Evolutionary conservation across 2,888 invertebrate species (phyloP), one percentile per base, ranked within the genome.

Genomic region (Conops quadrifasciatus): DNA sequence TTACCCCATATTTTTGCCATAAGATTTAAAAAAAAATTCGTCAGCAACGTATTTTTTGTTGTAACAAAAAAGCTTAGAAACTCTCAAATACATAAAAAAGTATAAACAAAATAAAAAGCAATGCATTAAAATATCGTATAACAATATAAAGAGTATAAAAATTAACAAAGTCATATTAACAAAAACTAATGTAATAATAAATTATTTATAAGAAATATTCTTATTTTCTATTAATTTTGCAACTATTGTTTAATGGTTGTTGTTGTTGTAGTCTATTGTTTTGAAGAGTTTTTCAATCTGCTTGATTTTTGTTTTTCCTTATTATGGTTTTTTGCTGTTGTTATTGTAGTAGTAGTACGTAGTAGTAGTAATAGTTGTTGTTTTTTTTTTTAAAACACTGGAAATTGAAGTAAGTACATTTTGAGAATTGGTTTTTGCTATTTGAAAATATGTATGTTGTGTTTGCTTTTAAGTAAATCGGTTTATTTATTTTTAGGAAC

Each of bases 361-460:
- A 36, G 36, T 36, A 36, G 36, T 36, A 36, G 36, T 36, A 36
- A 9, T 36, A 36, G 36, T 36, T 67, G 47, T 73, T 70, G 67
- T 59, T 74, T 66, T 76, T 73, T 53, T 72, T 76, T 73, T 59
- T 77, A 73, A 81, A 81, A 81, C 80, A 80, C 80, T 80, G 80
- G 79, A 81, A 80, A 79, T 80, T 49, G 45, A 51, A 62, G 49
- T 62, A 45, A n/a, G 58, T 67, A 49, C 15, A 16, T 63, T 63
- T 47, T 21, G 56, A 58, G 28, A 58, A 28, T 21, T 47, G 56
- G 21, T 62, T 62, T 51, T 45, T 62, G 16, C 51, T 68, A 62
- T 56, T 67, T 58, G 45, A 28, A 70, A 66, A 45, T 24, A 67
- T 65, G 16, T 68, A 16, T 53, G 21, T 64, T n/a, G n/a, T n/a